phyloP scores from a whole-genome alignment of 2,797 vertebrate genomes.

The Anas acuta region DNA sequence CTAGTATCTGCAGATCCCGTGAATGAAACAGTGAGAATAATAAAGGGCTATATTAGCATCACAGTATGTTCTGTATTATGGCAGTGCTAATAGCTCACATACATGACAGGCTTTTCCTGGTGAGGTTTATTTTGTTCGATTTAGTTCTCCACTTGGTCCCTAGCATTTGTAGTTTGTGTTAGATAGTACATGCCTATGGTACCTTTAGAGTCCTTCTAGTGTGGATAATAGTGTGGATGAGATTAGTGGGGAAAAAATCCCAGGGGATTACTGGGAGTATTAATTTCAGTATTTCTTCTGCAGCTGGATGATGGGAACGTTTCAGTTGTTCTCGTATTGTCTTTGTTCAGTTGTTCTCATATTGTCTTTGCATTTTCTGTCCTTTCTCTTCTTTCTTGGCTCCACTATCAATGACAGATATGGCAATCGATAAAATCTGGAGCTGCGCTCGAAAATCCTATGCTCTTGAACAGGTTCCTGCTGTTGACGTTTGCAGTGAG shows the following conservation, averaged over 20 bases:
- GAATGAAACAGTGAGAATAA: background rate
- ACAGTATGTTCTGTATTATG: background rate
- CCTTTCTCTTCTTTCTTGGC: background rate
- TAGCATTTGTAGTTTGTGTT: background rate
- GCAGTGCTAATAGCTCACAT: background rate
- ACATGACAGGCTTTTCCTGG: background rate
- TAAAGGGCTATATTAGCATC: background rate
- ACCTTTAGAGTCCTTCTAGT: background rate
- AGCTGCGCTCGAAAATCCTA: conserved; percentile 86
- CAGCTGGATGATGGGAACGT: background rate
- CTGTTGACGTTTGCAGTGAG: conserved; percentile 95
- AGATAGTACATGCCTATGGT: background rate
- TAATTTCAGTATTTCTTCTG: background rate
- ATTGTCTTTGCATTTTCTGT: background rate
- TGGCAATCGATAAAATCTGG: conserved; percentile 92
- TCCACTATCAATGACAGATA: conserved; percentile 79
- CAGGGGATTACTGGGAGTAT: background rate
- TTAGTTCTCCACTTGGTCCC: background rate
- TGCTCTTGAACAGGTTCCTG: conserved; percentile 90
- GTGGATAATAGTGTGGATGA: background rate
- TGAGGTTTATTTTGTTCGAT: background rate
- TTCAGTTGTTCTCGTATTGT: background rate
- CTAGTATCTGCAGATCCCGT: background rate
- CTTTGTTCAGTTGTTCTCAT: background rate
- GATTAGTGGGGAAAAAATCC: background rate